Percentiles rank a stretch among this genome's conserved stretches.
Evolutionary conservation across 2,797 vertebrate species (phyloP).

Genomic region (Pipistrellus nathusii): DNA sequence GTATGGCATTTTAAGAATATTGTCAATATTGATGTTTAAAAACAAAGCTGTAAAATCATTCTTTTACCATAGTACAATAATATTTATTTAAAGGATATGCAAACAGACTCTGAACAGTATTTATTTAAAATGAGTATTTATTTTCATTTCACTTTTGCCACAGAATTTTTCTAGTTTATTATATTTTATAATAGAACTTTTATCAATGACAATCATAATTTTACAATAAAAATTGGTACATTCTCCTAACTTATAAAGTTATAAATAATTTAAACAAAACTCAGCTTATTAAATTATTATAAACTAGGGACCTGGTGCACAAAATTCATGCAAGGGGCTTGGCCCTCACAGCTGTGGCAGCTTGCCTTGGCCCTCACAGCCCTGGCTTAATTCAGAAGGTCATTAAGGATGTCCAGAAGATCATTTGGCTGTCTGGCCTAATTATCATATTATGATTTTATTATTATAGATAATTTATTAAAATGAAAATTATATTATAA

Average conservation of each 20-base stretch:
- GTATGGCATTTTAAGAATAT: neutral
- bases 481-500: neutral
- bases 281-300: neutral
- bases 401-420: no score
- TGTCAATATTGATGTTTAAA: neutral
- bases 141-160: neutral
- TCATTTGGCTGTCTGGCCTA: no score
- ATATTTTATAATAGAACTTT: neutral
- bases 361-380: no score
- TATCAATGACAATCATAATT: neutral
- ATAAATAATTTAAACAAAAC: neutral
- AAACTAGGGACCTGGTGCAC: no score
- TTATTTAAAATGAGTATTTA: neutral
- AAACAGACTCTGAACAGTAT: neutral
- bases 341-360: no score
- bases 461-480: neutral
- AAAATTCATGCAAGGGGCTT: no score
- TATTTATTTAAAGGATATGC: neutral
- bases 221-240: neutral
- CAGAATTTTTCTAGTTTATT: neutral
- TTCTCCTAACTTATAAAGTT: neutral
- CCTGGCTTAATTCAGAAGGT: no score
- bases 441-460: no score
- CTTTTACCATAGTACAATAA: neutral
- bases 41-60: neutral